These are phyloP conservation scores for Metopia argyrocephala DNA, from an alignment of 2,888 invertebrate species.

Conservation along the genomic window DNA sequence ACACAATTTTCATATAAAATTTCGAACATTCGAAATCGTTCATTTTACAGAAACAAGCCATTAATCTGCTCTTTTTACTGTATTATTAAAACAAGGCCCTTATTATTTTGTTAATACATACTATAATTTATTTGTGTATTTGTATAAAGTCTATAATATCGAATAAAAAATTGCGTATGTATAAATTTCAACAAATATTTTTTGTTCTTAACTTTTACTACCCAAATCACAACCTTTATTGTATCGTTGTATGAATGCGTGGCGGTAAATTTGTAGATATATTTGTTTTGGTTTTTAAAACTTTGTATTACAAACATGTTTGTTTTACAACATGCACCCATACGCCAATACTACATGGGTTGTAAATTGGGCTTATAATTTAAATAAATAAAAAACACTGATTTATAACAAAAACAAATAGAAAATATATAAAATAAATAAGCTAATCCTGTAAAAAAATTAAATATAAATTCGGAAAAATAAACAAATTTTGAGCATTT, in stretches of 20 bases:
- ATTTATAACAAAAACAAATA: background rate
- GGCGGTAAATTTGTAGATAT: too few species aligned
- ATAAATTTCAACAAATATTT: background rate
- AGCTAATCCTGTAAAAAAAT: background rate
- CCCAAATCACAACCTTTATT: too few species aligned
- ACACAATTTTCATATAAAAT: too few species aligned
- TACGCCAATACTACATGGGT: too few species aligned
- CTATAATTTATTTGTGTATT: slow-evolving; percentile 50
- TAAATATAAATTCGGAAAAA: background rate
- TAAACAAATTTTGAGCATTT: slow-evolving; percentile 21
- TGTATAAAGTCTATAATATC: slow-evolving; percentile 34
- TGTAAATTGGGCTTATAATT: background rate
- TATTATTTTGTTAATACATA: slow-evolving; percentile 24
- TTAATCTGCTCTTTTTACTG: too few species aligned
- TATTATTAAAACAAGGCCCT: background rate
- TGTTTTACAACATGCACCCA: too few species aligned
- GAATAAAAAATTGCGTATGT: slow-evolving; percentile 2
- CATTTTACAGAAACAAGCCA: too few species aligned
- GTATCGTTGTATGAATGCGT: too few species aligned
- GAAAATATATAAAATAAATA: background rate
- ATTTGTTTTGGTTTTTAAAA: too few species aligned
- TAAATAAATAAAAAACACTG: too few species aligned
- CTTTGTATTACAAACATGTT: too few species aligned
- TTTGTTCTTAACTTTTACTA: background rate
- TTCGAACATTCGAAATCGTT: too few species aligned